Evolutionary conservation across 2,888 invertebrate genomes (phyloP).

Genomic region (Xestia rhomboidea): DNA sequence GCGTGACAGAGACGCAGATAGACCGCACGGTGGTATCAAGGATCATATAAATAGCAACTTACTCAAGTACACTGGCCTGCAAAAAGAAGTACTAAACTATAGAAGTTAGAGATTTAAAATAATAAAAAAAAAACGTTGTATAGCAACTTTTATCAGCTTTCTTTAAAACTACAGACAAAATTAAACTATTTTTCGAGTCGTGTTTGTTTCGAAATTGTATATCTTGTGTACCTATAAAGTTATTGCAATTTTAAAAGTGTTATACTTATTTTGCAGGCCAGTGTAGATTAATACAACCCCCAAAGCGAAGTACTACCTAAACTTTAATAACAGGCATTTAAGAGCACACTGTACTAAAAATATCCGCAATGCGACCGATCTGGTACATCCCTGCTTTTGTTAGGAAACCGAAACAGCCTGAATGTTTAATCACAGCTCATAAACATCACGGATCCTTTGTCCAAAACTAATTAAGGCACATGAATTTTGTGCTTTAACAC

Average conservation of each 20-base stretch:
- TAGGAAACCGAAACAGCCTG: constrained; percentile 54
- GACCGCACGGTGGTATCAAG: not conserved
- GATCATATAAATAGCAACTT: not conserved
- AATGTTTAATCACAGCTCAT: constrained; percentile 61
- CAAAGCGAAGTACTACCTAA: not conserved
- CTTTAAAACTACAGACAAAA: too few relatives aligned
- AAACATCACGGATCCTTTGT: constrained; percentile 63
- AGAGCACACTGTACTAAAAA: constrained; percentile 33
- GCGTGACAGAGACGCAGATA: not conserved
- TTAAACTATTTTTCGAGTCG: too few relatives aligned
- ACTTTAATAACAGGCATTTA: not conserved
- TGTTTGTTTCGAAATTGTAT: too few relatives aligned
- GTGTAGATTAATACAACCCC: not conserved
- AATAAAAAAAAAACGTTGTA: too few relatives aligned
- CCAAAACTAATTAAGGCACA: constrained; percentile 54
- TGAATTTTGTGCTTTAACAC: constrained; percentile 40
- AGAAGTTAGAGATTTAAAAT: too few relatives aligned
- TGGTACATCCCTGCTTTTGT: constrained; percentile 61
- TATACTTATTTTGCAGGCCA: too few relatives aligned
- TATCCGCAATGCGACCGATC: constrained; percentile 69
- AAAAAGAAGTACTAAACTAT: too few relatives aligned
- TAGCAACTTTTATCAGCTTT: too few relatives aligned
- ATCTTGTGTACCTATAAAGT: too few relatives aligned
- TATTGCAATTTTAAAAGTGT: too few relatives aligned
- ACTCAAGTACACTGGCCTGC: too few relatives aligned